Base-by-base conservation (phyloP, 2,113 vertebrate species). In the Cottus gobio region DNA sequence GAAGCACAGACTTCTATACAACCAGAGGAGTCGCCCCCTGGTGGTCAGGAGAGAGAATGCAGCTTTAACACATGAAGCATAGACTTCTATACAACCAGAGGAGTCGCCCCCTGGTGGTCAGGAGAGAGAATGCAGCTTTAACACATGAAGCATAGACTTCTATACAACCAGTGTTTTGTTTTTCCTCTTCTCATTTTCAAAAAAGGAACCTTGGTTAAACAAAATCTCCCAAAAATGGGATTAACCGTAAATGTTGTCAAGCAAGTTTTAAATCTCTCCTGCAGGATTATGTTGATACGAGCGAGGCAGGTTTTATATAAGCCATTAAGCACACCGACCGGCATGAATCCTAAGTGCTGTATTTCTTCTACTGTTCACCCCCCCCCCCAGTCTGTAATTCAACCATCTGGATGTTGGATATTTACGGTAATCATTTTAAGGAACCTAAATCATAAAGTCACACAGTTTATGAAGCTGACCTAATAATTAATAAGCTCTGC, bases 231-330 rank as follows among this genome's bases (percentile, higher is more conserved):
- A 68, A 85, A 80, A 57, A 37, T 81, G 12, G 73, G 83, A 82
- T 87, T 72, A 83, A 36, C 37, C 2, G 2, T 74, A 10, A 83
- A 82, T 79, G 82, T 82, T 87, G 69, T 75, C 22, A n/a, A 71
- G 75, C 73, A 9, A 73, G 54, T 85, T 80, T 84, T 75, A 65
- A 88, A 83, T 75, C 62, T 77, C 83, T 77, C 71, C 85, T 34
- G 72, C 65, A 68, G 88, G 88, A 92, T 91, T 91, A 92, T 57
- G n/a, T 30, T 57, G 71, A 60, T n/a, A n/a, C n/a, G n/a, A 56
- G 52, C 3, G 10, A 64, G 37, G 58, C 77, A 77, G 86, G 63
- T 87, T 87, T 86, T n/a, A n/a, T n/a, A n/a, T n/a, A 90, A 89
- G 61, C 88, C 86, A 85, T 83, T 87, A 90, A 84, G 86, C 78